Base-by-base conservation (phyloP, 2,888 invertebrate genomes). In the Cecidostiba fungosa region DNA sequence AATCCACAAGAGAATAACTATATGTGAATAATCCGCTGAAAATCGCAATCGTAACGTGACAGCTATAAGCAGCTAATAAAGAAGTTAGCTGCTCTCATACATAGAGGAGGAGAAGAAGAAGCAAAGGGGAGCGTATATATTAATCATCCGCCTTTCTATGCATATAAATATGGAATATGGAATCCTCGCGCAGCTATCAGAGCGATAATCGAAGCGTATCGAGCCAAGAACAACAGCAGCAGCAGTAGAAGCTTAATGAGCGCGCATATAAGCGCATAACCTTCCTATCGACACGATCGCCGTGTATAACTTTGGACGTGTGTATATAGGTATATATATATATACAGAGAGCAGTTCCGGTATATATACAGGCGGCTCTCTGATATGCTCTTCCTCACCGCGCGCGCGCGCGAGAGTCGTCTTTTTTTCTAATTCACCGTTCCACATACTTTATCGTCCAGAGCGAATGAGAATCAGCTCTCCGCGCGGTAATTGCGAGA, bases 151-250 rank as follows among this genome's bases (percentile, higher is more conserved):
- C 74, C 76, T 81, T 85, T 81, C 84, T 83, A 86, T 87, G 87
- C 86, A 87, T 88, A 88, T 87, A 87, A 86, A 86, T 87, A 87
- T 76, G 85, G 66, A 32, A n/a, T n/a, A n/a, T n/a, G n/a, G 32
- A 85, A 86, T 83, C 78, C 70, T 82, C 69, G 72, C 39, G 72
- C n/a, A 14, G 50, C 84, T 84, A 88, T 87, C 86, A 77, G 62
- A 32, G 82, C 74, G 86, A 84, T 87, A 82, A 87, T 85, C 87
- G 85, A 87, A 83, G 87, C 87, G 84, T 70, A 85, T 85, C 85
- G 74, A 43, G 54, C 59, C 23, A 29, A 26, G 73, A 23, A 8
- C 14, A 47, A 47, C 47, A 0, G 26, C 47, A 3, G 78, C 32
- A n/a, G n/a, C n/a, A n/a, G n/a, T n/a, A n/a, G n/a, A n/a, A 29